Base-by-base conservation (phyloP, 2,797 vertebrate species). In the Miichthys miiuy region DNA sequence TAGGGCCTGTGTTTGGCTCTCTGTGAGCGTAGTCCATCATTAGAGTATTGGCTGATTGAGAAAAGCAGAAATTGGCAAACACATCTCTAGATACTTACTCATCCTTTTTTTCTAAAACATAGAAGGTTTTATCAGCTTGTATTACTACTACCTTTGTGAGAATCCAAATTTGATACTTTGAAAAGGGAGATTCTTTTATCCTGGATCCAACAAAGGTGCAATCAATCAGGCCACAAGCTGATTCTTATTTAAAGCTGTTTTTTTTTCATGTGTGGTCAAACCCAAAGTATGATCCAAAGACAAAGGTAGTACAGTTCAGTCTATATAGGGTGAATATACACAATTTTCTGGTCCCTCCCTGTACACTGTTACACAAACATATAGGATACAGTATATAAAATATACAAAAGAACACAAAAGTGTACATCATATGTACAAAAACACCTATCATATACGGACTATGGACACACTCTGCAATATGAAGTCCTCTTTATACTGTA, bases 1-100 rank as follows among this genome's bases (percentile, higher is more conserved):
- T 68, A 58, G 62, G 79, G 81, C 41, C 72, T 67, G 74, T 44
- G 65, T 82, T 87, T 83, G 82, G 81, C 87, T 87, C 73, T 74
- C 17, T 38, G 52, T 54, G 46, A 73, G 54, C 38, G 16, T 1
- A 58, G 72, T 20, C 66, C 68, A 42, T 79, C 46, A 70, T 77
- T 78, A 62, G 11, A 60, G 79, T 55, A 47, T 82, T 75, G 44
- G 42, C 76, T 82, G 60, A 82, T 68, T 79, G 51, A 79, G 58
- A 64, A 70, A 76, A 74, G 57, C 30, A 68, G 75, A 76, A 73
- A n/a, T 66, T 57, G 58, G 42, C 51, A 10, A 42, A 60, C 41
- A 57, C 44, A 56, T 85, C 47, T 47, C 18, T 27, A 21, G 23
- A 55, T 30, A 27, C 44, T 65, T 62, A 42, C 48, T 72, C 25